Evolutionary conservation across 2,888 invertebrate species (phyloP).

Genomic region (Stenodema calcarata): DNA sequence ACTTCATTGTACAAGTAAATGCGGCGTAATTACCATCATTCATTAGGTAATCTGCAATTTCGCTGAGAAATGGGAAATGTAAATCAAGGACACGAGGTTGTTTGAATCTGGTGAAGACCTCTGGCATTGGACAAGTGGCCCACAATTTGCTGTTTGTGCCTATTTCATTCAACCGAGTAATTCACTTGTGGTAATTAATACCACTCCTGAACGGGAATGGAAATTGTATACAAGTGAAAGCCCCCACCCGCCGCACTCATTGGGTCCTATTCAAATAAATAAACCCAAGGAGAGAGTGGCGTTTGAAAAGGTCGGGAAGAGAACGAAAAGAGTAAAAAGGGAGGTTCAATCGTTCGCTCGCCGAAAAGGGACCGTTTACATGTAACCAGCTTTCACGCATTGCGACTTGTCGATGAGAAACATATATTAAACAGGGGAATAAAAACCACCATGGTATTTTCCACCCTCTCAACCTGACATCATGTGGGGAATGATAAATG

Average conservation of each 20-base stretch:
- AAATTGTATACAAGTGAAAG: not conserved
- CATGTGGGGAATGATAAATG: no score
- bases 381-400: not conserved
- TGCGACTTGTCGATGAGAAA: not conserved
- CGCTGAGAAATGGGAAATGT: no score
- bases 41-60: no score
- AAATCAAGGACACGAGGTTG: not conserved
- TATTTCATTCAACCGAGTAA: not conserved
- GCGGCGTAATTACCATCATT: no score
- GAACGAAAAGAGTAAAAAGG: not conserved
- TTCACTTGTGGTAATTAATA: not conserved
- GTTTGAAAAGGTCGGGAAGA: not conserved
- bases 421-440: no score
- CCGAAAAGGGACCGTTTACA: not conserved
- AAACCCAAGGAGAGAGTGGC: not conserved
- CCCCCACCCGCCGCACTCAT: not conserved
- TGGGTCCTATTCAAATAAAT: not conserved
- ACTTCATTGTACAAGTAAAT: no score
- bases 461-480: no score
- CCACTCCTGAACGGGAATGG: not conserved
- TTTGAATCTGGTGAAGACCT: not conserved
- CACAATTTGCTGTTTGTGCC: not conserved
- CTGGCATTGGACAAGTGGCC: not conserved
- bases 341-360: not conserved
- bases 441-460: no score